These are phyloP conservation scores for Chesias legatella DNA, from an alignment of 2,888 invertebrate genomes.

Conservation along the genomic window DNA sequence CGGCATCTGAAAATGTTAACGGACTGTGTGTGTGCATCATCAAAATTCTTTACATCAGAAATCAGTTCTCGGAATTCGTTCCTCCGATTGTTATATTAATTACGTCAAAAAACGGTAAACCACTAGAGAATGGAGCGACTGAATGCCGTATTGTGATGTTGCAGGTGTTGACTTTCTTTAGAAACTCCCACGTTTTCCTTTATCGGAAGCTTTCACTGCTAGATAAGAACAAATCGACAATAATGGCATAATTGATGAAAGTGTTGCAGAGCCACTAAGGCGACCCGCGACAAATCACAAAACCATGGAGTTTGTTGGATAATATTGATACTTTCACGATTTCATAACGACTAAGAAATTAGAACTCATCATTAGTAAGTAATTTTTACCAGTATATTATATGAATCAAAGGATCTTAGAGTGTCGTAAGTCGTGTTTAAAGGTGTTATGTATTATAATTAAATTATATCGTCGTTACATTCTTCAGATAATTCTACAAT, in stretches of 20 bases:
- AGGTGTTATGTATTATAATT: too few relatives aligned
- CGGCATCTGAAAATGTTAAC: not conserved
- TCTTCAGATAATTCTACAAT: too few relatives aligned
- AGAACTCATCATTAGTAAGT: too few relatives aligned
- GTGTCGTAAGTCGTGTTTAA: too few relatives aligned
- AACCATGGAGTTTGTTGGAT: conserved; percentile 17
- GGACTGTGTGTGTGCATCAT: conserved; percentile 3
- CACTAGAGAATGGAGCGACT: conserved; percentile 57
- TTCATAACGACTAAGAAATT: too few relatives aligned
- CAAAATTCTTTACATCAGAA: conserved; percentile 19
- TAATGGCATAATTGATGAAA: conserved; percentile 58
- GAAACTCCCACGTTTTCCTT: conserved; percentile 73
- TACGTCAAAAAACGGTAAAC: conserved; percentile 52
- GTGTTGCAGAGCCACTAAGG: conserved; percentile 35
- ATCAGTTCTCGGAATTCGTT: conserved; percentile 13
- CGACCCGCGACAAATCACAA: conserved; percentile 23
- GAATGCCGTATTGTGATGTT: conserved; percentile 43
- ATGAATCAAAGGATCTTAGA: too few relatives aligned
- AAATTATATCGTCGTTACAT: too few relatives aligned
- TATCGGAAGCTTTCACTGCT: conserved; percentile 66
- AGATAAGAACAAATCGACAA: conserved; percentile 63
- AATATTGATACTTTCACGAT: too few relatives aligned
- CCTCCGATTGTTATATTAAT: conserved; percentile 37
- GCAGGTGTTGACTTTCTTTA: conserved; percentile 64
- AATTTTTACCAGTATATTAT: too few relatives aligned